phyloP scores from a whole-genome alignment of 1,140 invertebrate genomes.

The Tenebrio molitor region DNA sequence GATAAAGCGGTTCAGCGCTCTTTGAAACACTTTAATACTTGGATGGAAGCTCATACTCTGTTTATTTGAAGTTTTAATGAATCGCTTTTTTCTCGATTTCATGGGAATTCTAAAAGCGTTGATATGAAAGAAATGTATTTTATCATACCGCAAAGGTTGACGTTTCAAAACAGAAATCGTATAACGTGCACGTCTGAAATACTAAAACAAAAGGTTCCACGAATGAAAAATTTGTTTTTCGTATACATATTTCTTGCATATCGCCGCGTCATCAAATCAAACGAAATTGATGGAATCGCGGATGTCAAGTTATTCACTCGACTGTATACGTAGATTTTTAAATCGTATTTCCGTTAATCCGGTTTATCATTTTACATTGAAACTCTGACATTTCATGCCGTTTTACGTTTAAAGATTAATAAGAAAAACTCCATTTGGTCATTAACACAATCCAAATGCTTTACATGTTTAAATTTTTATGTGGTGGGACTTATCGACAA shows the following conservation, averaged over 20 bases:
- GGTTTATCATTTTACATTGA: background rate
- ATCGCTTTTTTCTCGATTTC: background rate
- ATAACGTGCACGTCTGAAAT: background rate
- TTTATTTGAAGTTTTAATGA: background rate
- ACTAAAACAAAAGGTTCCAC: background rate
- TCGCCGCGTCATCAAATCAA: slow-evolving; percentile 7
- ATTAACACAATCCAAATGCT: too few species aligned
- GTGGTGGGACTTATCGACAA: too few species aligned
- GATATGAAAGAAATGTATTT: background rate
- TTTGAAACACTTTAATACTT: background rate
- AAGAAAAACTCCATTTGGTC: too few species aligned
- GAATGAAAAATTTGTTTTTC: slow-evolving; percentile 32
- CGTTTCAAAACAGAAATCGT: background rate
- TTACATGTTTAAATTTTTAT: too few species aligned
- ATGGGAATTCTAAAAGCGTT: background rate
- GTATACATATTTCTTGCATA: slow-evolving; percentile 6
- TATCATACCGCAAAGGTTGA: background rate
- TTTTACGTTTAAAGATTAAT: too few species aligned
- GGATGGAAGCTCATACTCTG: background rate
- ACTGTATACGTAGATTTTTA: slow-evolving; percentile 4
- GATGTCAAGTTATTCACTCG: slow-evolving; percentile 1
- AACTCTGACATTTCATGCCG: too few species aligned
- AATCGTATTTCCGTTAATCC: background rate
- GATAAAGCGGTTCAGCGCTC: background rate
- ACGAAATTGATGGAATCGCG: slow-evolving; percentile 17